Conservation (phyloP, 30 jellyfish, hydroid and myxozoan genomes). For the Rhopilema esculentum region DNA sequence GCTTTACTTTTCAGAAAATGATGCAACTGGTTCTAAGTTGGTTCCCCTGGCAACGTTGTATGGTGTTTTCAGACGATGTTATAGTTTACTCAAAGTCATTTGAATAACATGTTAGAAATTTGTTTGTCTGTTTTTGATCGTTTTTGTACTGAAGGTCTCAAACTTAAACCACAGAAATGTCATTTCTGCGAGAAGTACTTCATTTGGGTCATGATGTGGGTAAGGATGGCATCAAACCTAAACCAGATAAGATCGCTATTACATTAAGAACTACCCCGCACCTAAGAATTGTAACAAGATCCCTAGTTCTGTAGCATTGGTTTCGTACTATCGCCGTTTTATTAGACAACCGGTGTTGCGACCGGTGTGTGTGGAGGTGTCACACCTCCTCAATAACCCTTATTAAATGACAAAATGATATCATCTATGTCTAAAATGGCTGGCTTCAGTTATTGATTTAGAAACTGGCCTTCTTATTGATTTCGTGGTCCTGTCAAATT, state of each 20-base stretch:
- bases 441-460: too few relatives aligned
- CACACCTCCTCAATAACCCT: too few relatives aligned
- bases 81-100: conserved; percentile 59
- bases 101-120: conserved; percentile 35
- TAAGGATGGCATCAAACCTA: conserved; percentile 58
- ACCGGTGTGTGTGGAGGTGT: too few relatives aligned
- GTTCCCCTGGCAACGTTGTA: conserved; percentile 51
- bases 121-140: conserved; percentile 45
- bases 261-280: conserved; percentile 31
- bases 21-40: conserved; percentile 57
- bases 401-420: too few relatives aligned
- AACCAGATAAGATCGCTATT: conserved; percentile 47
- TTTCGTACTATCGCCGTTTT: too few relatives aligned
- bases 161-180: conserved; percentile 58
- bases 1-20: conserved; percentile 53
- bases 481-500: too few relatives aligned
- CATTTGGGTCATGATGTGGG: conserved; percentile 41
- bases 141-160: conserved; percentile 42
- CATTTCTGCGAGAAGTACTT: conserved; percentile 35
- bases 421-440: too few relatives aligned
- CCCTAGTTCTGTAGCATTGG: conserved; percentile 40
- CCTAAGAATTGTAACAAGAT: conserved; percentile 42
- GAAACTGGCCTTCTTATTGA: too few relatives aligned
- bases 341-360: too few relatives aligned
- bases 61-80: conserved; percentile 65